Percentiles rank a stretch among this genome's conserved stretches.
These are phyloP conservation scores for Paraescarpia echinospica DNA, from an alignment of 1,140 invertebrate genomes.

Conservation along the genomic window DNA sequence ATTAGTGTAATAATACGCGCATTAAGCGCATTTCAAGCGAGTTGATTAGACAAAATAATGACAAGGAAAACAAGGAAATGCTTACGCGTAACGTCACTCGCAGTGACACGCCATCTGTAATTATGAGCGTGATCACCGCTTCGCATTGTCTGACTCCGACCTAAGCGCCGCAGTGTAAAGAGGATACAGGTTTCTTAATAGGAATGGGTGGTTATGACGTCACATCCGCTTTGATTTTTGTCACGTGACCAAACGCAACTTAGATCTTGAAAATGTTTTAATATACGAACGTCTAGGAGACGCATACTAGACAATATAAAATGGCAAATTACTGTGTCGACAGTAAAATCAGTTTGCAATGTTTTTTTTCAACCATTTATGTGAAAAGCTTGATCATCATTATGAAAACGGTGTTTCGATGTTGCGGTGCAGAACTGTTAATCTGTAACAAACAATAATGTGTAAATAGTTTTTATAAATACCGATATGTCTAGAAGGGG, in stretches of 20 bases:
- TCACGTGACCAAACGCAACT: too few species aligned
- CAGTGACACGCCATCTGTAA: not conserved
- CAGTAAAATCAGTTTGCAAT: too few species aligned
- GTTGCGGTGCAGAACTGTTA: too few species aligned
- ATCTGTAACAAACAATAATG: too few species aligned
- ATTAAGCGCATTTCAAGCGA: not conserved
- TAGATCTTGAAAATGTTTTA: not conserved
- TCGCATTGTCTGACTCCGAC: not conserved
- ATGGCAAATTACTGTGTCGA: too few species aligned
- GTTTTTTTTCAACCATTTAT: too few species aligned
- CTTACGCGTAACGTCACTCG: not conserved
- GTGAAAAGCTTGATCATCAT: too few species aligned
- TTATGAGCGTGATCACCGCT: not conserved
- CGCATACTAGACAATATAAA: not conserved
- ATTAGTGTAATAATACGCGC: not conserved
- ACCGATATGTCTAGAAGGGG: too few species aligned
- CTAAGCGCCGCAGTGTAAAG: not conserved
- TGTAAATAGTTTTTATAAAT: too few species aligned
- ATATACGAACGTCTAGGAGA: not conserved
- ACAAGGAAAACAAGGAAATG: not conserved
- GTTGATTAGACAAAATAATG: not conserved
- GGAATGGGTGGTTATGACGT: not conserved
- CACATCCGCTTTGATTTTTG: not conserved
- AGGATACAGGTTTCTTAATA: not conserved
- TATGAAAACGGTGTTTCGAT: too few species aligned